phyloP scores from a whole-genome alignment of 2,113 vertebrate genomes.

The Seriola rivoliana region DNA sequence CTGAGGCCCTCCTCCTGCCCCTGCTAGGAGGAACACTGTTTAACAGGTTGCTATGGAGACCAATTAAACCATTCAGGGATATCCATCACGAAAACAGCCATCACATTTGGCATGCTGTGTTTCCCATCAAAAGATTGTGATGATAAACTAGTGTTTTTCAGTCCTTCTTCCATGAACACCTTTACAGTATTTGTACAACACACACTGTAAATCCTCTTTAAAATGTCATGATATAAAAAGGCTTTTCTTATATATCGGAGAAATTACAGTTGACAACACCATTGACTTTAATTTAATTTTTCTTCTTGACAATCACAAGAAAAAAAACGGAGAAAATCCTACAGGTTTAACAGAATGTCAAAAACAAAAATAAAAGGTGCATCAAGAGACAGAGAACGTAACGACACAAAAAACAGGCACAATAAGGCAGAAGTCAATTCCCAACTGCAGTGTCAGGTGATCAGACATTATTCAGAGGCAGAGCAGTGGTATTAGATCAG shows the following conservation, averaged over 20 bases:
- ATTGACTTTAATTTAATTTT: neutral
- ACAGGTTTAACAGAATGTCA: neutral
- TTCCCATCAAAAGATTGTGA: neutral
- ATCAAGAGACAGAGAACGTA: neutral
- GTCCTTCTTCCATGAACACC: neutral
- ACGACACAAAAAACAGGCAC: neutral
- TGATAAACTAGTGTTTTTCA: neutral
- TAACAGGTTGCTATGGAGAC: conserved; percentile 45
- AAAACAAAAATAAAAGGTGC: neutral
- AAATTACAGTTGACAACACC: no score
- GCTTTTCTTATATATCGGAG: no score
- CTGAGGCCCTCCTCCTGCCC: neutral
- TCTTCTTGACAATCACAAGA: neutral
- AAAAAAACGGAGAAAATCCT: neutral
- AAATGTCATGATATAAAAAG: no score
- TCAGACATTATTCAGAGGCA: neutral
- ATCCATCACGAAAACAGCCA: neutral
- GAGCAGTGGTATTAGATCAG: neutral
- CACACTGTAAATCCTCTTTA: no score
- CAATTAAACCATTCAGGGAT: conserved; percentile 3
- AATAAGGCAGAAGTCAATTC: neutral
- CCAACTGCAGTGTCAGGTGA: no score
- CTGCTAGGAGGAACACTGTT: conserved; percentile 3
- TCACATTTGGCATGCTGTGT: neutral
- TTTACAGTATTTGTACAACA: no score